A percentile compares a stretch with the other conserved stretches of the same genome.
Conservation (phyloP, 2,797 vertebrate species). For the Neosilurus hyrtlii region DNA sequence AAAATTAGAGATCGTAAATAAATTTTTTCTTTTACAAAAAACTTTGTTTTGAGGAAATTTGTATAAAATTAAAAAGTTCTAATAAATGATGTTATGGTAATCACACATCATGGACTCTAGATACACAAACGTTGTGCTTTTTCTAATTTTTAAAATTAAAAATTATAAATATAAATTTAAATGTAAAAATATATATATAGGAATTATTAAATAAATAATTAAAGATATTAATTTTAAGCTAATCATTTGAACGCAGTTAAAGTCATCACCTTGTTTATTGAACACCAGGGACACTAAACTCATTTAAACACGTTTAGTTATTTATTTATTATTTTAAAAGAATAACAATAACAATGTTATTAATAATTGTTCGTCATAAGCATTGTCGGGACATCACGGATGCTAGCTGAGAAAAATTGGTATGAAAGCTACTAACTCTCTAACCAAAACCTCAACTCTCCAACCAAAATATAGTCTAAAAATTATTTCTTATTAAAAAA, state of each 20-base stretch:
- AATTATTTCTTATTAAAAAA: neutral
- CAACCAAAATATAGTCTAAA: neutral
- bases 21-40: too few relatives aligned
- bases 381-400: neutral
- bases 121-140: neutral
- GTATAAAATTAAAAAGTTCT: too few relatives aligned
- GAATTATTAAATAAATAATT: neutral
- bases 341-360: too few relatives aligned
- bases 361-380: too few relatives aligned
- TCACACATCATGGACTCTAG: too few relatives aligned
- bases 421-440: neutral
- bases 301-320: too few relatives aligned
- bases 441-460: neutral
- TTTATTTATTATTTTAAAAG: too few relatives aligned
- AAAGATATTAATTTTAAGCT: neutral
- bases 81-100: too few relatives aligned
- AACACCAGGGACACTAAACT: too few relatives aligned
- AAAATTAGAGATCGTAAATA: too few relatives aligned
- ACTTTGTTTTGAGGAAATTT: too few relatives aligned
- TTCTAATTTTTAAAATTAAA: neutral
- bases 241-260: neutral
- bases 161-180: neutral
- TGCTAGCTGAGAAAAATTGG: neutral
- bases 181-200: too few relatives aligned
- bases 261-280: neutral